A percentile compares a stretch with the other conserved stretches of the same genome.
Evolutionary conservation across 1,140 invertebrate genomes (phyloP).

Genomic region (Lordiphosa mommai): DNA sequence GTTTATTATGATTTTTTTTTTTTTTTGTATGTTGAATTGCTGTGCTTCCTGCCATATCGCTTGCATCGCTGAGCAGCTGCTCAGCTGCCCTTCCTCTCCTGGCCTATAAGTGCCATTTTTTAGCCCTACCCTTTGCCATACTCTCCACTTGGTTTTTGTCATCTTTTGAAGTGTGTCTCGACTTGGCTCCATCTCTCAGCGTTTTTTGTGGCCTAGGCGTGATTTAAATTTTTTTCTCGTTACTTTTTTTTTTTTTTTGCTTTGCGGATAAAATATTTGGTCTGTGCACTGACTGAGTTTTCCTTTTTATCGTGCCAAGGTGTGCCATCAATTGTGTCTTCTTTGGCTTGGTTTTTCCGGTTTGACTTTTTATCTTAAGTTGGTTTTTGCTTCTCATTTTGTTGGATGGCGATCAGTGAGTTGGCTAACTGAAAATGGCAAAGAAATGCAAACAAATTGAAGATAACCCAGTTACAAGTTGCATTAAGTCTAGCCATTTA

Average conservation of each 20-base stretch:
- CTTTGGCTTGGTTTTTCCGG: conserved; percentile 31
- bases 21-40: conserved; percentile 61
- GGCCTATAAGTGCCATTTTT: conserved; percentile 33
- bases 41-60: conserved; percentile 71
- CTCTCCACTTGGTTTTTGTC: conserved; percentile 68
- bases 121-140: conserved; percentile 12
- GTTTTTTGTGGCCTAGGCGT: conserved; percentile 36
- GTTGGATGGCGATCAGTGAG: conserved; percentile 30
- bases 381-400: conserved; percentile 36
- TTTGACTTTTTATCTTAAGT: conserved; percentile 4
- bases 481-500: neutral
- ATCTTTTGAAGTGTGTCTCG: conserved; percentile 72
- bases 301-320: conserved; percentile 77
- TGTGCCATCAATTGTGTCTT: conserved; percentile 73
- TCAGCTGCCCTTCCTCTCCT: conserved; percentile 7
- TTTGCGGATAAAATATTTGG: conserved; percentile 65
- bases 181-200: conserved; percentile 10
- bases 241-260: conserved; percentile 19
- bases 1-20: conserved; percentile 62
- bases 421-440: conserved; percentile 32
- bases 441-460: conserved; percentile 44
- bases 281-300: conserved; percentile 67
- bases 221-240: conserved; percentile 54
- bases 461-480: conserved; percentile 46
- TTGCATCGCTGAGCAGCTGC: conserved; percentile 61